Conservation (phyloP, 2,888 invertebrate species). For the Yponomeuta malinellus region DNA sequence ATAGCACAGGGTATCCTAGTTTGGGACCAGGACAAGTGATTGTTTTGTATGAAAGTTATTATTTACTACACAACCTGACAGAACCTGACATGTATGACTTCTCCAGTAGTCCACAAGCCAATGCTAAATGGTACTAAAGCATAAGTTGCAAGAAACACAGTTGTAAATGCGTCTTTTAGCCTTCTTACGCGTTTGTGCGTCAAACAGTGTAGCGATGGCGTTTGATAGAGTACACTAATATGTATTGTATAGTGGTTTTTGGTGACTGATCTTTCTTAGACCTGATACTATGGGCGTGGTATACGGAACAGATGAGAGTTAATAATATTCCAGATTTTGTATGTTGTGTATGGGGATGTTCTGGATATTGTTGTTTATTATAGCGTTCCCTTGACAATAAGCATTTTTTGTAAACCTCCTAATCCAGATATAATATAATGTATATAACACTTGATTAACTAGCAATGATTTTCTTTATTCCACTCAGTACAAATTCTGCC, state of each 20-base stretch:
- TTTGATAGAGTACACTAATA: neutral
- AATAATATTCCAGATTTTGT: constrained; percentile 9
- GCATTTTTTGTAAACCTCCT: constrained; percentile 30
- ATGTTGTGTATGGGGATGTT: neutral
- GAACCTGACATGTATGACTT: too few relatives aligned
- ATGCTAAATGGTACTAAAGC: neutral
- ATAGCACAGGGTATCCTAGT: too few relatives aligned
- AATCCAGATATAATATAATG: constrained; percentile 25
- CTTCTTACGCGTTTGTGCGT: constrained; percentile 14
- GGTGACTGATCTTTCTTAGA: neutral
- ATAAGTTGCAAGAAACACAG: neutral
- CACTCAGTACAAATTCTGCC: constrained; percentile 43
- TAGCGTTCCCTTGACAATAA: constrained; percentile 58
- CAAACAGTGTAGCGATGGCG: constrained; percentile 13
- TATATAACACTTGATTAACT: neutral
- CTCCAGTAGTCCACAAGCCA: neutral
- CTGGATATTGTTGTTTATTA: constrained; percentile 2
- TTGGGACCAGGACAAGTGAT: too few relatives aligned
- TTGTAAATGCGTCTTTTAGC: neutral
- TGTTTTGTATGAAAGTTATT: too few relatives aligned
- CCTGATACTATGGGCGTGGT: neutral
- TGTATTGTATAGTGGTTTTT: neutral
- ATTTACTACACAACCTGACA: too few relatives aligned
- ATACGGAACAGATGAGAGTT: neutral
- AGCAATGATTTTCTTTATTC: neutral